Evolutionary conservation across 2,888 invertebrate species (phyloP), one percentile per base, ranked within the genome.

Genomic region (Sesamia inferens): DNA sequence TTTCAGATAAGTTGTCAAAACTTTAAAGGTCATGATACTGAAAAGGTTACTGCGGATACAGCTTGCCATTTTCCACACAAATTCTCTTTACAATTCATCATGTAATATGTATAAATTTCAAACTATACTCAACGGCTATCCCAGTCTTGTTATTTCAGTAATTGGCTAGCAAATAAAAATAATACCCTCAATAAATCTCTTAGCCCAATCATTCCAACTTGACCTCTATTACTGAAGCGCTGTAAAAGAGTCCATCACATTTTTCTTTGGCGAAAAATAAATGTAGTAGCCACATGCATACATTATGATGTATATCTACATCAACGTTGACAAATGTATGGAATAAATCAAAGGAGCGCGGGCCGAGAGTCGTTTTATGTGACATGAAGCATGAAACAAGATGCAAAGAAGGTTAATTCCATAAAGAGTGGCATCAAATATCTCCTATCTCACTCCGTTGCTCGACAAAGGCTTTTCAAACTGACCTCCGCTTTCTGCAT

Each of bases 301-400:
- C 80, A 92, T 93, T 92, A 92, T 89, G 89, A 89, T 89, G 89
- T 88, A 90, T 88, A 88, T 88, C 89, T 86, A 88, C 88, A 87
- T 87, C 89, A 87, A 86, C 88, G 83, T 89, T 93, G 93, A 95
- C 93, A 93, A 95, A 95, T 95, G 92, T 88, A 85, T 78, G 83
- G 81, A 88, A 93, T 94, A 92, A 92, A 94, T 95, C 94, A 93
- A 89, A 92, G 90, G 88, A 88, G 87, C 87, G 86, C 84, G 84
- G 90, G 89, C 90, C 86, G 71, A 83, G 85, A 89, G 84, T 79
- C 79, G 88, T 90, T 92, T 90, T 92, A 92, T 91, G 84, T 85
- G 87, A 86, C 82, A 85, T 68, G 76, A 78, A 62, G 72, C 61
- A 51, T 5, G 13, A 61, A 11, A 24, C 16, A 69, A 61, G 3